Evolutionary conservation across 2,113 vertebrate species (phyloP).

Genomic region (Paratilapia polleni): DNA sequence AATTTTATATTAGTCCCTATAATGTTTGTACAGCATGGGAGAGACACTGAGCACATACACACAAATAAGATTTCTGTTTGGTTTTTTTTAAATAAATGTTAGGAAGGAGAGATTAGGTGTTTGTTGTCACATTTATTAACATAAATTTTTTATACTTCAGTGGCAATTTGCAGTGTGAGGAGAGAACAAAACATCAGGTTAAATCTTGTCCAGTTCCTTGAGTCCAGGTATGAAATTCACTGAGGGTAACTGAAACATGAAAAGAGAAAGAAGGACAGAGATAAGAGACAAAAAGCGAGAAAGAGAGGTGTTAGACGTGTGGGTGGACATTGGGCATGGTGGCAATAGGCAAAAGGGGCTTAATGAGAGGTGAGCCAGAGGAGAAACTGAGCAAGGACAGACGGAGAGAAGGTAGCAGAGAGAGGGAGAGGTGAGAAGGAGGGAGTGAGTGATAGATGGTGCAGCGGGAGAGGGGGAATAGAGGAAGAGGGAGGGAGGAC

Average conservation of each 20-base stretch:
- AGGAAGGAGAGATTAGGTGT: background rate
- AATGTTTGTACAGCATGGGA: background rate
- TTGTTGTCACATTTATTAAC: background rate
- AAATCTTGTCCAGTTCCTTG: background rate
- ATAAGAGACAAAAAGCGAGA: constrained; percentile 55
- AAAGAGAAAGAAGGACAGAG: constrained; percentile 48
- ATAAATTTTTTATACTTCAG: background rate
- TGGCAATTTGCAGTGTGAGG: background rate
- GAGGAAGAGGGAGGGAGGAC: constrained; percentile 55
- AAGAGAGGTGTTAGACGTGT: constrained; percentile 73
- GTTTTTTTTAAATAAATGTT: too few species aligned
- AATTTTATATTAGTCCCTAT: background rate
- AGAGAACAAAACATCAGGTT: background rate
- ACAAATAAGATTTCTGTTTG: background rate
- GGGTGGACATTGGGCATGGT: constrained; percentile 76
- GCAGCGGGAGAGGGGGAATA: constrained; percentile 48
- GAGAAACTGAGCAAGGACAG: constrained; percentile 76
- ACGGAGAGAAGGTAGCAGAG: constrained; percentile 56
- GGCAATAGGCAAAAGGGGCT: constrained; percentile 73
- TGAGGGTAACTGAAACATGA: constrained; percentile 7
- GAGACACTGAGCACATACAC: background rate
- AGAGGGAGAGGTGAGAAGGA: constrained; percentile 73
- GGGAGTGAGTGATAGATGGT: constrained; percentile 77
- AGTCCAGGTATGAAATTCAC: background rate
- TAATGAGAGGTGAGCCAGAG: constrained; percentile 83